Percentiles rank a stretch among this genome's conserved stretches.
phyloP scores from a whole-genome alignment of 2,113 vertebrate species.

The Calypte anna region DNA sequence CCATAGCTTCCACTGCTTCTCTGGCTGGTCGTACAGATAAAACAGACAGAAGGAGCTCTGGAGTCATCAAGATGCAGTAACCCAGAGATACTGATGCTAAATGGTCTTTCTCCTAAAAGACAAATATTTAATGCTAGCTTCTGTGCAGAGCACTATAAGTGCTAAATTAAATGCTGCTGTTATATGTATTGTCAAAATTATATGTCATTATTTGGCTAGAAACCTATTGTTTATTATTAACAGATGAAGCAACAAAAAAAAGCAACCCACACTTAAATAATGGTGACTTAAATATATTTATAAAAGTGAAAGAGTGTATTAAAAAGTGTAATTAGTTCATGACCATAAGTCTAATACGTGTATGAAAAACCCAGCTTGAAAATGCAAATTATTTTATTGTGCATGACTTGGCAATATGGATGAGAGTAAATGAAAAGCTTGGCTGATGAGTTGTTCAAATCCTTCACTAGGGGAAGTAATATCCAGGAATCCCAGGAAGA shows the following conservation, averaged over 20 bases:
- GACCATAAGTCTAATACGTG: neutral
- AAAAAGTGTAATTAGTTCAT: neutral
- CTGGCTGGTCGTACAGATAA: neutral
- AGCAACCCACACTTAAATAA: neutral
- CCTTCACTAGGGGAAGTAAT: neutral
- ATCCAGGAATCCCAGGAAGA: neutral
- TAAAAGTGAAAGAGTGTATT: neutral
- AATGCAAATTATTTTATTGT: neutral
- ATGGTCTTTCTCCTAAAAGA: neutral
- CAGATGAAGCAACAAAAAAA: neutral
- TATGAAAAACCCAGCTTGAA: neutral
- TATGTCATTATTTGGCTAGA: neutral
- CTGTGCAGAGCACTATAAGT: neutral
- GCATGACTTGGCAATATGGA: neutral
- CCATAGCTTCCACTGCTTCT: neutral
- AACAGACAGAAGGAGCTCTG: neutral
- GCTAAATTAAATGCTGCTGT: neutral
- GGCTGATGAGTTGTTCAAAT: neutral
- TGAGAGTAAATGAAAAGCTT: neutral
- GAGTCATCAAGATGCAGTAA: neutral
- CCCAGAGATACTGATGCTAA: neutral
- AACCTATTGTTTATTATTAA: neutral
- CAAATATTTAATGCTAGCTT: neutral
- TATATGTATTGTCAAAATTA: neutral
- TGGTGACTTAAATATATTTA: neutral